These are phyloP conservation scores for Neocrepidodera transversa DNA, from an alignment of 2,888 invertebrate genomes.

Conservation along the genomic window DNA sequence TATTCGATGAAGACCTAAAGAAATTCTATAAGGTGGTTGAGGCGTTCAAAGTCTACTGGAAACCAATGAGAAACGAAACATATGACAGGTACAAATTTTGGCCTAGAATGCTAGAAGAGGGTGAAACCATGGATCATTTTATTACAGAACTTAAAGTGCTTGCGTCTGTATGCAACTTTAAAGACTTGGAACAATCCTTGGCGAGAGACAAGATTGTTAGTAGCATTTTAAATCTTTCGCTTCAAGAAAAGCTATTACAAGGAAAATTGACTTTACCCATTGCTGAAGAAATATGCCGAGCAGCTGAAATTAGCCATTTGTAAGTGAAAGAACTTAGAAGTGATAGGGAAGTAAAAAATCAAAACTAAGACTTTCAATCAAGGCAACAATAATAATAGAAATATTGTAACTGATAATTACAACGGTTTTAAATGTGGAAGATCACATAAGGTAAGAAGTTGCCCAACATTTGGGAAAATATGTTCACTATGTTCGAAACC, in stretches of 20 bases:
- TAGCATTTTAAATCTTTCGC: neutral
- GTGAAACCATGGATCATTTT: conserved; percentile 32
- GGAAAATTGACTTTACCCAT: neutral
- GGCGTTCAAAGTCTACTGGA: conserved; percentile 33
- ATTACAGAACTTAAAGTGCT: conserved; percentile 33
- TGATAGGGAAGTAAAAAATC: neutral
- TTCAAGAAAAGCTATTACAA: neutral
- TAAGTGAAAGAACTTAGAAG: neutral
- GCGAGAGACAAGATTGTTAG: conserved; percentile 24
- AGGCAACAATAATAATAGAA: neutral
- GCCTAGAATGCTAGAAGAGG: conserved; percentile 30
- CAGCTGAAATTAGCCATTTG: neutral
- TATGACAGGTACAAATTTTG: conserved; percentile 36
- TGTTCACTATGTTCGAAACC: conserved; percentile 32
- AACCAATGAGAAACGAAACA: conserved; percentile 33
- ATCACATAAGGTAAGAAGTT: conserved; percentile 23
- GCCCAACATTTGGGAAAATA: conserved; percentile 39
- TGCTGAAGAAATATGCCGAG: neutral
- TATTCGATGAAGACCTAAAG: conserved; percentile 17
- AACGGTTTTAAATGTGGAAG: conserved; percentile 35
- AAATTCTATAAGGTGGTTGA: conserved; percentile 18
- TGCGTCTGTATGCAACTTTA: conserved; percentile 33
- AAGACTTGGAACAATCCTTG: conserved; percentile 30
- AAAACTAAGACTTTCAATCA: neutral
- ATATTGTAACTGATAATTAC: conserved; percentile 1